phyloP scores from a whole-genome alignment of 2,888 invertebrate species.

The Anarsia innoxiella region DNA sequence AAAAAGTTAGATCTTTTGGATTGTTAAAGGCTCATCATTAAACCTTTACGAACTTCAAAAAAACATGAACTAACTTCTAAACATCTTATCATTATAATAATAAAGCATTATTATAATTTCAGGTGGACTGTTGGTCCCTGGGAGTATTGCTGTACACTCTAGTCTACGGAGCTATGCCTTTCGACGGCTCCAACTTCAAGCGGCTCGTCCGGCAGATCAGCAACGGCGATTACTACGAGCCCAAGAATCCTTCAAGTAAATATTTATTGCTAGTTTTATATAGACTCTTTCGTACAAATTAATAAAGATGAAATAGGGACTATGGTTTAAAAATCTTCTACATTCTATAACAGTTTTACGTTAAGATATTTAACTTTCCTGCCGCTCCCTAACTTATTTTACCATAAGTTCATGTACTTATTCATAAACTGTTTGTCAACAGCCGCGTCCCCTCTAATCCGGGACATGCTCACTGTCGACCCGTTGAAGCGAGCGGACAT shows the following conservation, averaged over 20 bases:
- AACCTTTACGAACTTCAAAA: too few species aligned
- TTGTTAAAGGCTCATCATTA: too few species aligned
- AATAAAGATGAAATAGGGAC: too few species aligned
- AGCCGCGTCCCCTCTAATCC: slow-evolving; percentile 95
- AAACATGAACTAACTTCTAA: not conserved
- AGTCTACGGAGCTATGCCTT: slow-evolving; percentile 99
- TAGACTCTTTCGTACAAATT: too few species aligned
- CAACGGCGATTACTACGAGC: slow-evolving; percentile 97
- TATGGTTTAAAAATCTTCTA: too few species aligned
- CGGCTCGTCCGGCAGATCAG: slow-evolving; percentile 97
- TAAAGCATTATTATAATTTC: slow-evolving; percentile 10
- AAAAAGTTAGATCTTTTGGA: too few species aligned
- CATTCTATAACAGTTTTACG: too few species aligned
- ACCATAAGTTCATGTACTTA: too few species aligned
- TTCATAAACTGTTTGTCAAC: too few species aligned
- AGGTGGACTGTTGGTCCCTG: slow-evolving; percentile 92
- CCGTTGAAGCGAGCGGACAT: slow-evolving; percentile 93
- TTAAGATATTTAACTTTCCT: too few species aligned
- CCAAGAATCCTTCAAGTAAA: slow-evolving; percentile 93
- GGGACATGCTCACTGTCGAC: slow-evolving; percentile 95
- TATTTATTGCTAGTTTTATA: not conserved
- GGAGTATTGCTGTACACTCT: slow-evolving; percentile 98
- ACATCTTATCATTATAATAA: not conserved
- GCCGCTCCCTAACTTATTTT: too few species aligned
- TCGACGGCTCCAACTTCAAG: slow-evolving; percentile 98